These are phyloP conservation scores for Scortum barcoo DNA, from an alignment of 2,113 vertebrate genomes.

Conservation along the genomic window DNA sequence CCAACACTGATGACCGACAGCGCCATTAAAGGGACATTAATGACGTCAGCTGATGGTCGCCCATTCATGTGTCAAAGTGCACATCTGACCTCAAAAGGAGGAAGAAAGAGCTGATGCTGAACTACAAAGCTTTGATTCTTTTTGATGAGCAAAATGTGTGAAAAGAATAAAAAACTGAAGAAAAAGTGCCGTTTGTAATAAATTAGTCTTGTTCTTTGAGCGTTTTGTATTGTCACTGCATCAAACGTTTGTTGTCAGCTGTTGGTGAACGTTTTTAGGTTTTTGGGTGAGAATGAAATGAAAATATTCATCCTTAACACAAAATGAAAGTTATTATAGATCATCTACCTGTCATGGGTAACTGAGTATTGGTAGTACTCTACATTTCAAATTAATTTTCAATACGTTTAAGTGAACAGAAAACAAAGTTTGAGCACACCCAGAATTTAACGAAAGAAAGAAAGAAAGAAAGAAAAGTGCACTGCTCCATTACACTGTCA, in stretches of 20 bases:
- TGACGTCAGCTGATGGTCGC: slow-evolving; percentile 3
- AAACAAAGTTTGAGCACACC: too few relatives aligned
- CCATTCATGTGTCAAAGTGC: slow-evolving; percentile 34
- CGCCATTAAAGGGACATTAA: slow-evolving; percentile 4
- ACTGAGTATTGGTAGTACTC: background rate
- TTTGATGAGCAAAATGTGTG: slow-evolving; percentile 28
- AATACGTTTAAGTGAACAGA: too few relatives aligned
- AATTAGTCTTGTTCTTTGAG: background rate
- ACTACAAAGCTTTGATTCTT: slow-evolving; percentile 12
- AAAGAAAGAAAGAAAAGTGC: too few relatives aligned
- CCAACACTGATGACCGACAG: background rate
- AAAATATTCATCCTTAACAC: background rate
- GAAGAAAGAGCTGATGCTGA: background rate
- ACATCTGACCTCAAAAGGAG: slow-evolving; percentile 34
- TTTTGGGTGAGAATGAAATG: background rate
- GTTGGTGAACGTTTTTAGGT: background rate
- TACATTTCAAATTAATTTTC: background rate
- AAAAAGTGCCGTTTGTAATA: background rate
- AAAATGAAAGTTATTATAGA: background rate
- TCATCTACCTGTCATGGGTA: too few relatives aligned
- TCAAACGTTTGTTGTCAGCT: slow-evolving; percentile 33
- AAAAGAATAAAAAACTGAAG: background rate
- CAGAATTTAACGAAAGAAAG: too few relatives aligned
- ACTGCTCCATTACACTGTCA: too few relatives aligned
- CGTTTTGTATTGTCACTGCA: slow-evolving; percentile 9